A percentile compares a stretch with the other conserved stretches of the same genome.
These are phyloP conservation scores for Donacobius atricapilla DNA, from an alignment of 2,113 vertebrate genomes.

Conservation along the genomic window DNA sequence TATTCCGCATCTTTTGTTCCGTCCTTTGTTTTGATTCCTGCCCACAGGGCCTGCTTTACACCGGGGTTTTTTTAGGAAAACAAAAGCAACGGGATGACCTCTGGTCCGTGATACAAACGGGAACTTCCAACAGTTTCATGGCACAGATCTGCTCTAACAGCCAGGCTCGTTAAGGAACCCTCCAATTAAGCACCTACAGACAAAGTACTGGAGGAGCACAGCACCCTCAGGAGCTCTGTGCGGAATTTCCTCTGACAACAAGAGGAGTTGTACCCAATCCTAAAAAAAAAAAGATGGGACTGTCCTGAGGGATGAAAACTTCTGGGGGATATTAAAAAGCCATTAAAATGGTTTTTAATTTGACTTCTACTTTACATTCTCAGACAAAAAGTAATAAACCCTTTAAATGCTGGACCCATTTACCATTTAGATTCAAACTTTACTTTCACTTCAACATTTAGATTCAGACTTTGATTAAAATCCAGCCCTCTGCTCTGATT, in stretches of 20 bases:
- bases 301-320: neutral
- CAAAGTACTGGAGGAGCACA: neutral
- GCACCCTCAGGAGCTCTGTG: neutral
- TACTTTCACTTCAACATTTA: too few relatives aligned
- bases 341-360: neutral
- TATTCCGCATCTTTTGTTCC: neutral
- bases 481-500: neutral
- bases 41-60: neutral
- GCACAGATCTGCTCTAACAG: neutral
- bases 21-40: neutral
- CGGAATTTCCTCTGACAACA: neutral
- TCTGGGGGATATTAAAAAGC: neutral
- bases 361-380: neutral
- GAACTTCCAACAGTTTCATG: neutral
- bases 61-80: neutral
- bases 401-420: neutral
- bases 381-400: neutral
- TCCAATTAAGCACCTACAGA: fast-evolving
- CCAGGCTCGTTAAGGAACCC: neutral
- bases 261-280: neutral
- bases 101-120: neutral
- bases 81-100: neutral
- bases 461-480: neutral
- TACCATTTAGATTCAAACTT: neutral
- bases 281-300: neutral